These are phyloP conservation scores for Carterocephalus palaemon DNA, from an alignment of 2,888 invertebrate species.

Conservation along the genomic window DNA sequence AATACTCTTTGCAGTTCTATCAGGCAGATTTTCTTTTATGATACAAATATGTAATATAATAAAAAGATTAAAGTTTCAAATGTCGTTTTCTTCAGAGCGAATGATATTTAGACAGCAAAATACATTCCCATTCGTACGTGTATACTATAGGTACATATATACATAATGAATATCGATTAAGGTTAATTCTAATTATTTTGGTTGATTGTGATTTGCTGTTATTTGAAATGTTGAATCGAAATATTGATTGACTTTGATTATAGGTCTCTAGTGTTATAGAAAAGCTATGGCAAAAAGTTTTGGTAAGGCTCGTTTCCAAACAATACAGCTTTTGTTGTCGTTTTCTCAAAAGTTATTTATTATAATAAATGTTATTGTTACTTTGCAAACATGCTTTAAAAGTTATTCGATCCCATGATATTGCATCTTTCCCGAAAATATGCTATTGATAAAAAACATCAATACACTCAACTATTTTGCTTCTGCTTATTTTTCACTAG, in stretches of 20 bases:
- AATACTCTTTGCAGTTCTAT: too few species aligned
- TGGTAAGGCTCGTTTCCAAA: conserved; percentile 17
- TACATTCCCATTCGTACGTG: too few species aligned
- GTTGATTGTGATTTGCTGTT: background rate
- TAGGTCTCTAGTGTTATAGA: conserved; percentile 22
- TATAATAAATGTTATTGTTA: conserved; percentile 21
- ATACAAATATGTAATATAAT: too few species aligned
- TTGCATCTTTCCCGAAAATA: background rate
- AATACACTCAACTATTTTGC: background rate
- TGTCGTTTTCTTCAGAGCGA: too few species aligned
- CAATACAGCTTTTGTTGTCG: conserved; percentile 21
- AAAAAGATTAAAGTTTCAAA: too few species aligned
- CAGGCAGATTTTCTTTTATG: too few species aligned
- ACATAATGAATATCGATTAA: too few species aligned
- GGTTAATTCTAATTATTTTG: too few species aligned
- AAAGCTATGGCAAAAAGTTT: conserved; percentile 21
- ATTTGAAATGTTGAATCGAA: conserved; percentile 1
- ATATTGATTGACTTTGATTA: conserved; percentile 20
- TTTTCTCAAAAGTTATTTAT: conserved; percentile 6
- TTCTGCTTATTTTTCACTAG: conserved; percentile 4
- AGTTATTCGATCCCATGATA: background rate
- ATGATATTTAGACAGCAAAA: too few species aligned
- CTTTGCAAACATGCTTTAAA: conserved; percentile 13
- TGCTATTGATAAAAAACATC: background rate
- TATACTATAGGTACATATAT: too few species aligned